Evolutionary conservation across 2,797 vertebrate genomes (phyloP), one percentile per base, ranked within the genome.

Genomic region (Salarias fasciatus): DNA sequence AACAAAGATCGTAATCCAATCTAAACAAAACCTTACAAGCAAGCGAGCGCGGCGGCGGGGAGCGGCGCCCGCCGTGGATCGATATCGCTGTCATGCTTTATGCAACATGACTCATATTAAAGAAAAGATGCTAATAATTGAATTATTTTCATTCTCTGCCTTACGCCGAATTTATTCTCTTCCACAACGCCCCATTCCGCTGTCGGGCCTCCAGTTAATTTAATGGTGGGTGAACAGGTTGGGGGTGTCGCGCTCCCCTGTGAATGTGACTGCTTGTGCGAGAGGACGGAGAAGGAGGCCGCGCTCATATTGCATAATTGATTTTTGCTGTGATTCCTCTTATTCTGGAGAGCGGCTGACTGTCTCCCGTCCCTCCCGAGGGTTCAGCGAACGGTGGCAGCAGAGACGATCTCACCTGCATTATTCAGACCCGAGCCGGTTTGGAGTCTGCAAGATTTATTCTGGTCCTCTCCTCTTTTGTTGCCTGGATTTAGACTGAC

Each of bases 211-310:
- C 11, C 67, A 59, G 66, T 77, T 80, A 81, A 89, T 88, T 82
- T 79, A 83, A 82, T 86, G 77, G 49, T 80, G 60, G 69, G 52
- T 82, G 80, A 82, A 51, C 82, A 85, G 58, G 60, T 72, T 81
- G 75, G 54, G 52, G 49, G 52, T 45, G 48, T 63, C n/a, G n/a
- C n/a, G n/a, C 18, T 77, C 62, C 63, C 58, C 51, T 43, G 41
- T 57, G 82, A 82, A 62, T 71, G 75, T 52, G 58, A 59, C 49
- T 11, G 29, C 52, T 51, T 29, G 63, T 11, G 37, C 48, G n/a
- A 12, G 33, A 55, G n/a, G 57, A 68, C 55, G 38, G 41, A 36
- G 31, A 56, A 36, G 40, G 24, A 31, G 33, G 29, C 38, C 42
- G 8, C 28, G 61, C 55, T 78, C 69, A 76, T 84, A 66, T 38